Base-by-base conservation (phyloP, 2,888 invertebrate species). In the Loripinus fragilis region DNA sequence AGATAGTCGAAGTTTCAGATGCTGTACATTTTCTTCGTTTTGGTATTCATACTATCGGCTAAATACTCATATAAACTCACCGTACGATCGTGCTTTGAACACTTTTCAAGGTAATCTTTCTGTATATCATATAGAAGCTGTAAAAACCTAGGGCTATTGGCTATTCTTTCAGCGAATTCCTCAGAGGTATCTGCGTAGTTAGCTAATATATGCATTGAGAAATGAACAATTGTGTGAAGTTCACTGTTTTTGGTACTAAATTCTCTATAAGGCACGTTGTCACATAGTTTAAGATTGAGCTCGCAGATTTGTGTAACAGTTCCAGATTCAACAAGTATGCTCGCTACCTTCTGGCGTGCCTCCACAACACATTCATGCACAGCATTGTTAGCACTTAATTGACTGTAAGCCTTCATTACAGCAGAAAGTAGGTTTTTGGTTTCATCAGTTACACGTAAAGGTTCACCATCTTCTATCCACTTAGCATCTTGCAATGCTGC, bases 151-250 rank as follows among this genome's bases (percentile, higher is more conserved):
- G 65, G 25, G 2, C 42, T 38, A 45, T 67, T 66, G 3, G 73
- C 41, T 28, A 67, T 28, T 25, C 28, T 35, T 20, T 50, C 41
- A 2, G 73, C 65, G 7, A 73, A 35, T 20, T 66, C 73, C 28
- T 66, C 50, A 2, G 73, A 73, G 1, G 65, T 28, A 28, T 73
- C 73, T 17, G 66, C 5, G 30, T 20, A 66, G 48, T 73, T 73
- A 3, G 7, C 55, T n/a, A 55, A 55, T 5, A 55, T 28, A 23
- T 55, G 55, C 55, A 55, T 55, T 7, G 55, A 23, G 12, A 28
- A 8, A 23, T 55, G 55, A 5, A 55, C 55, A 5, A 28, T 23
- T 8, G 5, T 5, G 28, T 55, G 55, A 8, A 55, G 15, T 7
- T 25, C 25, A 25, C 5, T 23, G 28, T 55, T 55, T 23, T 17